A percentile compares a stretch with the other conserved stretches of the same genome.
Conservation (phyloP, 2,797 vertebrate genomes). For the Distichodus sexfasciatus region DNA sequence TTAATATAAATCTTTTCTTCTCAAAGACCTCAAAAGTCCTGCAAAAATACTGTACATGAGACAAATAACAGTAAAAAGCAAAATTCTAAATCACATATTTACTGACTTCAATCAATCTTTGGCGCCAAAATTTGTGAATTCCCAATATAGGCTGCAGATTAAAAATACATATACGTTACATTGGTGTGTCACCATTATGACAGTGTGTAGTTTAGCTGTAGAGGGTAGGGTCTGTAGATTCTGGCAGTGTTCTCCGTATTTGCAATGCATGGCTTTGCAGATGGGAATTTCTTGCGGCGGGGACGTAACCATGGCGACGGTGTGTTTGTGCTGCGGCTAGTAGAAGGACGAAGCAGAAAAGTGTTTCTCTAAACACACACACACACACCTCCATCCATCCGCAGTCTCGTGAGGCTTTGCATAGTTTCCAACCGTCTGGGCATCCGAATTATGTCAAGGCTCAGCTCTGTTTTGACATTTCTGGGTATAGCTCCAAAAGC, state of each 20-base stretch:
- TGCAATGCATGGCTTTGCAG: conserved; percentile 30
- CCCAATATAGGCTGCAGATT: too few species aligned
- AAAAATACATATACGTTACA: too few species aligned
- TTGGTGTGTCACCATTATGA: too few species aligned
- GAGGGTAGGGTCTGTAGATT: neutral
- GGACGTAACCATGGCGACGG: conserved; percentile 30
- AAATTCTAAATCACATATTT: too few species aligned
- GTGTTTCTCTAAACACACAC: neutral
- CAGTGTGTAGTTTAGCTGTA: neutral
- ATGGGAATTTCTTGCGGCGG: conserved; percentile 33
- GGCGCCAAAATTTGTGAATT: too few species aligned
- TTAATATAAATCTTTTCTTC: too few species aligned
- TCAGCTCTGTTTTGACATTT: neutral
- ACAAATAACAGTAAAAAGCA: too few species aligned
- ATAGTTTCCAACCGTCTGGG: neutral
- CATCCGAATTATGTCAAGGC: neutral
- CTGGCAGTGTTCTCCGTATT: conserved; percentile 10
- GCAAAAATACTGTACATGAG: too few species aligned
- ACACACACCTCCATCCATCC: neutral
- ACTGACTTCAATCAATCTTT: too few species aligned
- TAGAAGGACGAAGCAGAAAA: conserved; percentile 9
- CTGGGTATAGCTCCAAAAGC: neutral
- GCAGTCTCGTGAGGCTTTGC: neutral
- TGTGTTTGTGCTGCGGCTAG: conserved; percentile 33
- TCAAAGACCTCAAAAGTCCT: too few species aligned